Evolutionary conservation across 2,888 invertebrate genomes (phyloP).

Genomic region (Aromia moschata): DNA sequence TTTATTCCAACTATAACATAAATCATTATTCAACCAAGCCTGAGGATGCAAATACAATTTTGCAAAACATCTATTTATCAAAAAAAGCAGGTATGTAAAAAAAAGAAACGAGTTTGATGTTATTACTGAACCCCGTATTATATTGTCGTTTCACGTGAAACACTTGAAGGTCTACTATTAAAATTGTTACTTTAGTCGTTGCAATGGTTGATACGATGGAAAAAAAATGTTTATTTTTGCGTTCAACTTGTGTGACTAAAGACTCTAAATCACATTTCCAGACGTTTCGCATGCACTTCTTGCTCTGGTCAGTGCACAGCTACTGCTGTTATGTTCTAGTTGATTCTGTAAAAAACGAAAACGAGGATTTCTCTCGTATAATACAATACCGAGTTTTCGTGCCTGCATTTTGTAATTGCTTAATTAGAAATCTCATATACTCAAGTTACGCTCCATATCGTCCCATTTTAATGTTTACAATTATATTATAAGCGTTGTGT

Average conservation of each 20-base stretch:
- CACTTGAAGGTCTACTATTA: too few relatives aligned
- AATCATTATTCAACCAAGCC: too few relatives aligned
- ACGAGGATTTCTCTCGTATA: not conserved
- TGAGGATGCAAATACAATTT: too few relatives aligned
- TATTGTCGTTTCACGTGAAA: too few relatives aligned
- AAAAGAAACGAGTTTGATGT: too few relatives aligned
- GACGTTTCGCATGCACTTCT: slow-evolving; percentile 18
- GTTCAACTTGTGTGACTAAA: slow-evolving; percentile 33
- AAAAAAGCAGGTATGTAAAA: too few relatives aligned
- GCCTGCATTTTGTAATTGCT: slow-evolving; percentile 31
- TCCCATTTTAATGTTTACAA: slow-evolving; percentile 27
- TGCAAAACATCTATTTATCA: too few relatives aligned
- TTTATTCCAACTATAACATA: too few relatives aligned
- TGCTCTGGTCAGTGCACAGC: not conserved
- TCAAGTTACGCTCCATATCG: slow-evolving; percentile 40
- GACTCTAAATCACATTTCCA: slow-evolving; percentile 22
- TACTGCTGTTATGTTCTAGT: slow-evolving; percentile 35
- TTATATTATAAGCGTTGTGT: slow-evolving; percentile 6
- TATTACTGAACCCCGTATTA: too few relatives aligned
- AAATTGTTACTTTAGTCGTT: not conserved
- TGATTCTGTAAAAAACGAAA: slow-evolving; percentile 22
- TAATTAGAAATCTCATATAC: slow-evolving; percentile 38
- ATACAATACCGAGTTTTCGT: slow-evolving; percentile 9
- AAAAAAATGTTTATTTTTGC: slow-evolving; percentile 31
- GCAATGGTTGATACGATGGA: not conserved